Percentiles rank a stretch among this genome's conserved stretches.
phyloP scores from a whole-genome alignment of 2,888 invertebrate genomes.

The Anoplius nigerrimus region DNA sequence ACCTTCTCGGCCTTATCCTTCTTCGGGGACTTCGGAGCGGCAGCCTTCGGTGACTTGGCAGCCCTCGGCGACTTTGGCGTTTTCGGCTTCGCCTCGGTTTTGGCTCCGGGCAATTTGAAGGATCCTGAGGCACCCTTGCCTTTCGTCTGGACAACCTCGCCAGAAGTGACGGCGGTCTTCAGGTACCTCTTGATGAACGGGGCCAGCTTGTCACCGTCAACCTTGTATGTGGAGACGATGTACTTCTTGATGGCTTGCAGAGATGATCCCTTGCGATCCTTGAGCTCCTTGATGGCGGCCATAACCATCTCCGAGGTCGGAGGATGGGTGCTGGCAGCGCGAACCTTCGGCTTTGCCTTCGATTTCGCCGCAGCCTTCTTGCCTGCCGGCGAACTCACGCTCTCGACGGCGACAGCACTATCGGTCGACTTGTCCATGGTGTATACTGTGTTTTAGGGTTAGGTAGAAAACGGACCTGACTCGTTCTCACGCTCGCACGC shows the following conservation, averaged over 20 bases:
- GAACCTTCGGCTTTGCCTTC: conserved; percentile 40
- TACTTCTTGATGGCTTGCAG: conserved; percentile 80
- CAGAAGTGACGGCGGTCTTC: conserved; percentile 77
- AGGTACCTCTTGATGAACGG: conserved; percentile 80
- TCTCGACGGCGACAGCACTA: conserved; percentile 20
- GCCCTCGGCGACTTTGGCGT: conserved; percentile 41
- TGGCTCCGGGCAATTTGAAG: conserved; percentile 72
- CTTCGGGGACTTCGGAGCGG: conserved; percentile 56
- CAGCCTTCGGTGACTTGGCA: no score
- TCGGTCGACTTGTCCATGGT: conserved; percentile 10
- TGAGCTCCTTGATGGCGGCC: conserved; percentile 76
- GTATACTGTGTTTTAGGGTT: no score
- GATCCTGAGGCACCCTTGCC: conserved; percentile 77
- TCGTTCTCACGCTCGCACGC: no score
- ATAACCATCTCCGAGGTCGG: conserved; percentile 78
- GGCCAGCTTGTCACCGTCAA: conserved; percentile 78
- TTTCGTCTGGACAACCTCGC: conserved; percentile 77
- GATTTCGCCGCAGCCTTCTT: conserved; percentile 28
- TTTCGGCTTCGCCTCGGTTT: conserved; percentile 15
- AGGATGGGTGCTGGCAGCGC: conserved; percentile 75
- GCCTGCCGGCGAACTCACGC: conserved; percentile 21
- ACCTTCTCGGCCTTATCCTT: conserved; percentile 45
- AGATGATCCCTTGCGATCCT: conserved; percentile 80
- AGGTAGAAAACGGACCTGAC: conserved; percentile 4
- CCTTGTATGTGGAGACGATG: conserved; percentile 78